Evolutionary conservation across 2,797 vertebrate species (phyloP).

Genomic region (Cyprinodon diabolis): DNA sequence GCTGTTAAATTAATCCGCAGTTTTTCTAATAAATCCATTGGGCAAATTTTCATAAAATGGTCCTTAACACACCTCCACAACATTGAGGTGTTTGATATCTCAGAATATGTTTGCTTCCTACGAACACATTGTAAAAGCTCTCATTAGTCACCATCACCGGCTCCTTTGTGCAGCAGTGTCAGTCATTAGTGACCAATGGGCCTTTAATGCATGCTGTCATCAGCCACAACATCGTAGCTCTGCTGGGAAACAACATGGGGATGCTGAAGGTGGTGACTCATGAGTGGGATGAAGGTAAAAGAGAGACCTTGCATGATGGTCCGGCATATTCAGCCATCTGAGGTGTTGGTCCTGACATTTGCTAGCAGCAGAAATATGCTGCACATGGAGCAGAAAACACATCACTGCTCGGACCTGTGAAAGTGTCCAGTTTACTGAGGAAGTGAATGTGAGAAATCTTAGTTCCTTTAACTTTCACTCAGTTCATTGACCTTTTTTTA

Average conservation of each 20-base stretch:
- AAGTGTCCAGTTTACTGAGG: background rate
- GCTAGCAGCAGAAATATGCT: background rate
- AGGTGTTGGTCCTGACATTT: background rate
- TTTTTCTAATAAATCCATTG: background rate
- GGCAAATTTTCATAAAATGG: background rate
- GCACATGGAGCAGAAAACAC: background rate
- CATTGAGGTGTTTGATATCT: slow-evolving; percentile 4
- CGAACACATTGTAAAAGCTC: slow-evolving; percentile 21
- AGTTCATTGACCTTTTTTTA: background rate
- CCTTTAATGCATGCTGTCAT: slow-evolving; percentile 38
- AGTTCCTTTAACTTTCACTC: background rate
- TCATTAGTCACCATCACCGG: background rate
- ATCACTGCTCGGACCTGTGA: background rate
- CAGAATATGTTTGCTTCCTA: slow-evolving; percentile 4
- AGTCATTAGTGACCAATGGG: slow-evolving; percentile 41
- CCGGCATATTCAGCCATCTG: background rate
- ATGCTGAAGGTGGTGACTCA: slow-evolving; percentile 37
- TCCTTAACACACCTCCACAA: background rate
- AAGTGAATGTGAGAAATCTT: background rate
- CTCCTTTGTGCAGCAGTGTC: slow-evolving; percentile 16
- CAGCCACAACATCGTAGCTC: slow-evolving; percentile 10
- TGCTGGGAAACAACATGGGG: slow-evolving; percentile 11
- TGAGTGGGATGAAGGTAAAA: slow-evolving; percentile 21
- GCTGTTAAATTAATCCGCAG: background rate
- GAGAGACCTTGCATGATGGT: slow-evolving; percentile 4